Conservation (phyloP, 2,888 invertebrate genomes). For the Urechis unicinctus region DNA sequence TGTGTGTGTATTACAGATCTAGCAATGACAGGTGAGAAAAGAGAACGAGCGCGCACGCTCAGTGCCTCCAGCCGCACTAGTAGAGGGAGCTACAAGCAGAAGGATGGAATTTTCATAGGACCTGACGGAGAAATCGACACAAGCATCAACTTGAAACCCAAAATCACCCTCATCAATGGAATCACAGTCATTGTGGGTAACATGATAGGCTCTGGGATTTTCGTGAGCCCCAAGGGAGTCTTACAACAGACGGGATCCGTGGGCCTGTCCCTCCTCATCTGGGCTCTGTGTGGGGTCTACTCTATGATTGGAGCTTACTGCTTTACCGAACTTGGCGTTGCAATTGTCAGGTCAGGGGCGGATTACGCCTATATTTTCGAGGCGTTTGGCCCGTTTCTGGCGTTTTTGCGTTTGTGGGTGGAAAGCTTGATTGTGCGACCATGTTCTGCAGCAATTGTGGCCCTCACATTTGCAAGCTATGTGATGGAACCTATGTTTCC, state of each 20-base stretch:
- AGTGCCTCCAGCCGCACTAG: no score
- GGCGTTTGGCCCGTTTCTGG: constrained; percentile 94
- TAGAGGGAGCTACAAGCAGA: no score
- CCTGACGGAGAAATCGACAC: no score
- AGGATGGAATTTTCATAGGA: no score
- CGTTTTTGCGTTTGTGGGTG: constrained; percentile 94
- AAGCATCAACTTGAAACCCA: constrained; percentile 74
- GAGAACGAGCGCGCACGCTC: no score
- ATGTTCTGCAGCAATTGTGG: constrained; percentile 83
- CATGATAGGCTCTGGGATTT: constrained; percentile 94
- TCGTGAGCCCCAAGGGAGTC: constrained; percentile 90
- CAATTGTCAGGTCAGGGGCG: constrained; percentile 55
- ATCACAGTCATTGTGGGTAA: constrained; percentile 94
- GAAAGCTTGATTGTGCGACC: constrained; percentile 98
- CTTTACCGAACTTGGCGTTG: constrained; percentile 94
- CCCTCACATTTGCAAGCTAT: constrained; percentile 93
- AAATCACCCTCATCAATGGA: constrained; percentile 89
- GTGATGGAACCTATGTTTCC: constrained; percentile 93
- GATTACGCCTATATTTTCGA: constrained; percentile 87
- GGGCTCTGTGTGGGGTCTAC: constrained; percentile 81
- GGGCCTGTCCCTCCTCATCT: constrained; percentile 84
- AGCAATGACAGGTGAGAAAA: no score
- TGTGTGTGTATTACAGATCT: no score
- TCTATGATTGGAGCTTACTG: constrained; percentile 97
- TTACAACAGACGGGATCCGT: constrained; percentile 84